Conservation (phyloP, 1,140 invertebrate genomes). For the Phthorimaea operculella region DNA sequence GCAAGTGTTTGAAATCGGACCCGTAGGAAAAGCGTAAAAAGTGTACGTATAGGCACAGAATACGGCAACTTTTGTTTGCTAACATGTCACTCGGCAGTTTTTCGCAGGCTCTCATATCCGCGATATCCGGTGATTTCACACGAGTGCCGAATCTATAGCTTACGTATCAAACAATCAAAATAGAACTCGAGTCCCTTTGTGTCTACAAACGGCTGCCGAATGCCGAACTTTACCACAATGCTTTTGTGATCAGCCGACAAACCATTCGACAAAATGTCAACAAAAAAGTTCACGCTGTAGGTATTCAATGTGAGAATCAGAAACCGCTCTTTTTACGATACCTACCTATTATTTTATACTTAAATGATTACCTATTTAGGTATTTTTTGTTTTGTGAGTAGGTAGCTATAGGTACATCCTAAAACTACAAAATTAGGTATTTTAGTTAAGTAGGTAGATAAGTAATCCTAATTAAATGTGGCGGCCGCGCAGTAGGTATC, state of each 20-base stretch:
- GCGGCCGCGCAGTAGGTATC: too few species aligned
- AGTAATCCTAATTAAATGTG: too few species aligned
- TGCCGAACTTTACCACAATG: slow-evolving; percentile 45
- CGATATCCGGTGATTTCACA: slow-evolving; percentile 32
- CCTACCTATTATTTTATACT: too few species aligned
- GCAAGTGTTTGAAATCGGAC: not conserved
- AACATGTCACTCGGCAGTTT: slow-evolving; percentile 21
- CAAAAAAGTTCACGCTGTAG: slow-evolving; percentile 43
- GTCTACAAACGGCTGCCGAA: slow-evolving; percentile 43
- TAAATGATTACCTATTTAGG: too few species aligned
- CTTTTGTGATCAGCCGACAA: slow-evolving; percentile 41
- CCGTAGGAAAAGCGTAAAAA: slow-evolving; percentile 8
- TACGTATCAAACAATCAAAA: slow-evolving; percentile 59
- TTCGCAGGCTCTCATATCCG: slow-evolving; percentile 23
- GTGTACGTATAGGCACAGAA: not conserved
- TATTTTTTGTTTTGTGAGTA: too few species aligned
- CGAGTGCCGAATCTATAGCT: slow-evolving; percentile 45
- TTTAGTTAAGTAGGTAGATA: too few species aligned
- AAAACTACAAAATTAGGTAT: too few species aligned
- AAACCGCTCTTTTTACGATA: slow-evolving; percentile 31
- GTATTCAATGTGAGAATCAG: slow-evolving; percentile 44
- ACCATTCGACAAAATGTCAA: slow-evolving; percentile 8
- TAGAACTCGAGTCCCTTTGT: slow-evolving; percentile 39
- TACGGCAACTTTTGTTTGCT: slow-evolving; percentile 20
- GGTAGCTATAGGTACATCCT: too few species aligned